Conservation (phyloP, 2,797 vertebrate genomes). For the Anas capensis region DNA sequence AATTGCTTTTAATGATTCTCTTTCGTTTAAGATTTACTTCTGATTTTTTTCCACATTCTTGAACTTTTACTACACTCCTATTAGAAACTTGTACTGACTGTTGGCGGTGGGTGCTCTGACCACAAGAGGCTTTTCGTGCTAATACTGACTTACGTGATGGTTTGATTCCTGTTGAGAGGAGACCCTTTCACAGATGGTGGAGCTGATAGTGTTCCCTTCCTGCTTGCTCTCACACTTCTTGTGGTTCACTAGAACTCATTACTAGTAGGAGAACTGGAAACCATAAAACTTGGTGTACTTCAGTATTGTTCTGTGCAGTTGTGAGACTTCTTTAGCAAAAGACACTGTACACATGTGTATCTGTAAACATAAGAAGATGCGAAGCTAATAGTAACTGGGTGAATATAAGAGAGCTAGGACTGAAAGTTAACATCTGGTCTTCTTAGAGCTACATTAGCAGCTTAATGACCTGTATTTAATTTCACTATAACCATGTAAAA, state of each 20-base stretch:
- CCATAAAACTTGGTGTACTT: neutral
- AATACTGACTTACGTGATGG: accelerated
- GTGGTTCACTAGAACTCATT: neutral
- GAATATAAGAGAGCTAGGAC: neutral
- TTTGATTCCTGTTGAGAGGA: neutral
- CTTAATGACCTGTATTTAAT: neutral
- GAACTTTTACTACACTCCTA: neutral
- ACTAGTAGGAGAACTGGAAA: neutral
- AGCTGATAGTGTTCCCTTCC: neutral
- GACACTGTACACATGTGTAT: neutral
- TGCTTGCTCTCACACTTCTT: neutral
- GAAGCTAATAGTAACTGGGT: neutral
- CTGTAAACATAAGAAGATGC: neutral
- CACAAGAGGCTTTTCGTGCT: neutral
- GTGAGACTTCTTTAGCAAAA: neutral
- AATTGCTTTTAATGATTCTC: neutral
- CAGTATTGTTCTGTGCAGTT: neutral
- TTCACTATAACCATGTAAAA: neutral
- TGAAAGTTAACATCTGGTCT: neutral
- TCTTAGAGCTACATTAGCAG: neutral
- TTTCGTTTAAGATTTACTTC: neutral
- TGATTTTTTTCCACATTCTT: accelerated
- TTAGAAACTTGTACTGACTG: neutral
- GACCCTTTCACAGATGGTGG: neutral
- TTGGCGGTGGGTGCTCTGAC: neutral